Evolutionary conservation across 2,797 vertebrate genomes (phyloP).

Genomic region (Syngnathus rostellatus): DNA sequence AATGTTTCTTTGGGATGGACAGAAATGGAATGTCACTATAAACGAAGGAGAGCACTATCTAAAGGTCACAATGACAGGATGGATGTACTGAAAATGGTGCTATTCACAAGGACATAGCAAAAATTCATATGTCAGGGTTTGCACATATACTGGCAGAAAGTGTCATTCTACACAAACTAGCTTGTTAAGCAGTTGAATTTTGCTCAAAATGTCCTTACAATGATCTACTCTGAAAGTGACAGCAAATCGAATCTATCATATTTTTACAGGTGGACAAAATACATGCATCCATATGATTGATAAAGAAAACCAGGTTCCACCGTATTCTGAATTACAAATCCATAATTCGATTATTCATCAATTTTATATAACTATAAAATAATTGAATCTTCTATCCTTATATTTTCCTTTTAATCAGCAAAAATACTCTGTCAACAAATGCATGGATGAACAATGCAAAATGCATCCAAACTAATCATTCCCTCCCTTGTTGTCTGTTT

Average conservation of each 20-base stretch:
- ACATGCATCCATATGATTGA: not conserved
- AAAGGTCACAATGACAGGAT: conserved; percentile 64
- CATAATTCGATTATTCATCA: no score
- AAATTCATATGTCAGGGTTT: conserved; percentile 29
- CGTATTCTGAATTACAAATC: no score
- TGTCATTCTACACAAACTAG: not conserved
- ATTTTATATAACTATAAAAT: no score
- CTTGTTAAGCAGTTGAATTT: not conserved
- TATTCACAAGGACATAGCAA: conserved; percentile 28
- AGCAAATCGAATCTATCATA: not conserved
- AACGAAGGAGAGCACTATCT: conserved; percentile 47
- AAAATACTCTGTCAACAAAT: not conserved
- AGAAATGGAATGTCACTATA: conserved; percentile 56
- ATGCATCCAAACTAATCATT: not conserved
- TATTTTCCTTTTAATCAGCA: not conserved
- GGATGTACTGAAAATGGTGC: conserved; percentile 21
- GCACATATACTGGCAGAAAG: conserved; percentile 15
- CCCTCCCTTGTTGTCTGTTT: not conserved
- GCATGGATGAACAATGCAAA: not conserved
- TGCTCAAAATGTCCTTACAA: not conserved
- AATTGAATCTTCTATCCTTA: not conserved
- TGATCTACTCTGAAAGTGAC: not conserved
- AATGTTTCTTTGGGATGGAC: conserved; percentile 56
- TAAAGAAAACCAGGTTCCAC: not conserved
- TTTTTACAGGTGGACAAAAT: conserved; percentile 1